These are phyloP conservation scores for Eugnorisma glareosa DNA, from an alignment of 2,888 invertebrate species.

Conservation along the genomic window DNA sequence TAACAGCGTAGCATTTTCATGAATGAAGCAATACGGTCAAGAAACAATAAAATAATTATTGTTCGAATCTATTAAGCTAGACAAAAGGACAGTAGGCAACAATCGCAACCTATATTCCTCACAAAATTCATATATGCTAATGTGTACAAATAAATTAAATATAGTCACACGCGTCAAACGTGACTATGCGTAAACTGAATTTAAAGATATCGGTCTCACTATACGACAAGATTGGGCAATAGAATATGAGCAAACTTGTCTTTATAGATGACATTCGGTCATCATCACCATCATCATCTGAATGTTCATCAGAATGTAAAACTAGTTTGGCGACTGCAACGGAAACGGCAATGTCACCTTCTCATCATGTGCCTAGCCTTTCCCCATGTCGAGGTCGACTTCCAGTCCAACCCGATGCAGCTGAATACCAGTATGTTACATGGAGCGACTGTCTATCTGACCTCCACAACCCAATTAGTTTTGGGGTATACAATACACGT, in stretches of 20 bases:
- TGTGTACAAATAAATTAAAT: conserved; percentile 49
- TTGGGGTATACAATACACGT: too few species aligned
- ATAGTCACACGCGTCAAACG: conserved; percentile 56
- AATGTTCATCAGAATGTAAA: too few species aligned
- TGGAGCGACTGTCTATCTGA: too few species aligned
- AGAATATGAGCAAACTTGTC: neutral
- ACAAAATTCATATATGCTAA: conserved; percentile 40
- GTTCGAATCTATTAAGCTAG: conserved; percentile 2
- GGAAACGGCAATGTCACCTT: neutral
- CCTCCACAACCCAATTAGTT: too few species aligned
- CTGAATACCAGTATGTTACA: too few species aligned
- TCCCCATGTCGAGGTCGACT: too few species aligned
- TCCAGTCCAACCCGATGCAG: too few species aligned
- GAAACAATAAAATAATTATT: conserved; percentile 1
- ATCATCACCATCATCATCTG: too few species aligned
- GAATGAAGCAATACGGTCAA: conserved; percentile 21
- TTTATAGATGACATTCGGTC: neutral
- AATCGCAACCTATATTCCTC: conserved; percentile 27
- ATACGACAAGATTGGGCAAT: neutral
- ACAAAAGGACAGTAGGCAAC: conserved; percentile 16
- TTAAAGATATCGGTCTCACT: neutral
- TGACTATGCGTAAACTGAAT: conserved; percentile 65
- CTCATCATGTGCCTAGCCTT: too few species aligned
- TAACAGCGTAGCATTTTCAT: neutral
- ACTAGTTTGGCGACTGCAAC: neutral